Base-by-base conservation (phyloP, 2,797 vertebrate genomes). In the Babyrousa celebensis region DNA sequence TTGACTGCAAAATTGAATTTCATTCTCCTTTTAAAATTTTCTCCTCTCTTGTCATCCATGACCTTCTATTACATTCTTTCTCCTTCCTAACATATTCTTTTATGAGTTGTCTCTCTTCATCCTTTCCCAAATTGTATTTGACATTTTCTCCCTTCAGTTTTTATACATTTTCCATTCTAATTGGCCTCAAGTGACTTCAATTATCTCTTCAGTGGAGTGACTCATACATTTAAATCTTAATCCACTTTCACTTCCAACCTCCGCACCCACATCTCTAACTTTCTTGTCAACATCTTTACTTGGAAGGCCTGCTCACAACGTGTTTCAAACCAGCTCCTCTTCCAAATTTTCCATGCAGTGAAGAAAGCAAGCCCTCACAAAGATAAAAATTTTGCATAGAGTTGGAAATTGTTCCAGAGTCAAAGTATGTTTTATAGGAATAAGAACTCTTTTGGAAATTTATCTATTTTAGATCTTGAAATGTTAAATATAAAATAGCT, bases 351-450 rank as follows among this genome's bases (percentile, higher is more conserved):
- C 6, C 40, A 7, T 77, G 60, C 16, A 10, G n/a, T 85, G 67
- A 94, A 82, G n/a, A 86, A 65, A 91, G 65, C 29, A 40, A 86
- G 36, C 68, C 91, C 0, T 88, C 67, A 82, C n/a, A 70, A 68
- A 84, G 65, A 85, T 27, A 71, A 2, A 23, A 71, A 65, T 89
- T 79, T 87, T 85, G 14, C 36, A 70, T 18, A 63, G 12, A 84
- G 25, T 29, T 85, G 18, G 5, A 95, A 91, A 89, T 68, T 60
- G 3, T 93, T 84, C 18, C 40, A 72, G 29, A 23, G 14, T 62
- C 65, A 86, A 89, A 84, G 67, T 67, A 93, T 80, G 92, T 93
- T 58, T 58, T 85, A 60, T 67, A 58, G 23, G 17, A 95, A 29
- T 79, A 36, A 85, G 56, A 62, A 68, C 17, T 60, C 36, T 29